phyloP scores from a whole-genome alignment of 1,140 invertebrate species.

The Cyclargus thomasi region DNA sequence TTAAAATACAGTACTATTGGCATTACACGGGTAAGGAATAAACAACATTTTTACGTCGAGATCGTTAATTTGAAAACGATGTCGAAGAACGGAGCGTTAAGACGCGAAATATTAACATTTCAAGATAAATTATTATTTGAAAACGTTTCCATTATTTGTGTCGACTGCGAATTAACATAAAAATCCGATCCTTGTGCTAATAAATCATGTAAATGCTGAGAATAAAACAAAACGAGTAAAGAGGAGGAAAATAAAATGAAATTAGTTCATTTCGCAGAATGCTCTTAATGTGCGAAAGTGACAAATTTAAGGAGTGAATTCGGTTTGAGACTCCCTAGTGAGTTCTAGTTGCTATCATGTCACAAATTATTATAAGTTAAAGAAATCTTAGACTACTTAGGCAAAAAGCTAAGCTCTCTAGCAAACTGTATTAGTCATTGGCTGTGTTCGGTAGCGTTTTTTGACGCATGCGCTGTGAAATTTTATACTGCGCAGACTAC shows the following conservation, averaged over 20 bases:
- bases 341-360: no score
- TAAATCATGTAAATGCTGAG: constrained; percentile 35
- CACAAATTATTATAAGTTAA: no score
- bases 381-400: no score
- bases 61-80: not conserved
- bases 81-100: not conserved
- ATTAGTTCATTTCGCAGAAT: not conserved
- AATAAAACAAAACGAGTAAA: constrained; percentile 27
- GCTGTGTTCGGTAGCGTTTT: no score
- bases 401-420: no score
- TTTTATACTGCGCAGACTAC: no score
- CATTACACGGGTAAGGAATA: not conserved
- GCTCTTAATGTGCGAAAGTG: not conserved
- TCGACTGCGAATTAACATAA: constrained; percentile 29
- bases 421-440: no score
- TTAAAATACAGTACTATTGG: not conserved
- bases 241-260: constrained; percentile 1
- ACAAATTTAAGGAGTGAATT: not conserved
- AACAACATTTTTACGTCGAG: not conserved
- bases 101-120: constrained; percentile 1
- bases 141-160: constrained; percentile 14
- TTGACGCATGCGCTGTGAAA: no score
- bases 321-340: no score
- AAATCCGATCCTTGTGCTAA: constrained; percentile 29
- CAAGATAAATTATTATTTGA: constrained; percentile 9